Base-by-base conservation (phyloP, 92 coral and sea anemone genomes). In the Actinostola sp. region DNA sequence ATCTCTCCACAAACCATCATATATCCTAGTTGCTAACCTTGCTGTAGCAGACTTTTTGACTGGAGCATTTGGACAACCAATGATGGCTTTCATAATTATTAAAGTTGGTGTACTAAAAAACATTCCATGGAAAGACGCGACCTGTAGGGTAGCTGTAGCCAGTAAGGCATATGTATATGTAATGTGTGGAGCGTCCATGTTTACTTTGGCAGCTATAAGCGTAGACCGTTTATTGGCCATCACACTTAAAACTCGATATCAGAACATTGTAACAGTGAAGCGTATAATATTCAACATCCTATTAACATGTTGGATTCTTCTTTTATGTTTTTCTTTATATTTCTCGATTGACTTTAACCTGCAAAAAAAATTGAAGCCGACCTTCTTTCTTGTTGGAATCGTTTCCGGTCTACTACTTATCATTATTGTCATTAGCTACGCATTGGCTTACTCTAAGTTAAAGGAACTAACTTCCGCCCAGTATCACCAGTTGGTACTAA, bases 191-290 rank as follows among this genome's bases (percentile, higher is more conserved):
- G 42, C 42, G 42, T 56, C 62, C 2, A n/a, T 23, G 12, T 25
- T 9, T 0, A 27, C 38, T 9, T 17, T 56, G 23, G 31, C 34
- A 6, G 38, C 6, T 7, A 26, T 56, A 27, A 56, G 62, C 38
- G 15, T 57, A 9, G 63, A 57, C 32, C 63, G 63, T 12, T 57
- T 57, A 6, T 19, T 57, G 20, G 63, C 63, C 63, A 29, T 57
- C 15, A 5, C 19, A 26, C 63, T 57, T 6, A 57, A 19, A 57
- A 57, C 25, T 24, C 15, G 28, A 0, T 57, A 57, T 28, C 63
- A 35, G 28, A 57, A 16, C 19, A 0, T 30, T 0, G 63, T 57
- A 29, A 57, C 63, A 16, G 11, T 57, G 63, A 26, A 57, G 26
- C 63, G 63, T 28, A n/a, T n/a, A n/a, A 36, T n/a, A n/a, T n/a